These are phyloP conservation scores for Dendrolimus punctatus DNA, from an alignment of 1,140 invertebrate genomes.

Conservation along the genomic window DNA sequence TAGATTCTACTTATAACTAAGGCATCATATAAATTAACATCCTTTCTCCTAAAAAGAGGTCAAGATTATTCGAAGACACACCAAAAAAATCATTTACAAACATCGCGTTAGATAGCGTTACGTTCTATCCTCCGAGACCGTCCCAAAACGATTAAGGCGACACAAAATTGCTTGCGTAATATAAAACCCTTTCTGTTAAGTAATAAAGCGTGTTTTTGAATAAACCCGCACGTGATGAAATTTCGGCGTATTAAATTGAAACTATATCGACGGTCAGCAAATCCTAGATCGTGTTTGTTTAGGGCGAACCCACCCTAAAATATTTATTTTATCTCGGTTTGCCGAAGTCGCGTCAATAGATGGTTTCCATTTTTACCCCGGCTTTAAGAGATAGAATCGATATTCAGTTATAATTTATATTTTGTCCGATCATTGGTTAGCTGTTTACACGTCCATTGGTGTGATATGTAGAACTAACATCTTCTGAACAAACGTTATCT, in stretches of 20 bases:
- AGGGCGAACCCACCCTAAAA: constrained; percentile 67
- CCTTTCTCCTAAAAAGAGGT: constrained; percentile 4
- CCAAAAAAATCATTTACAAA: constrained; percentile 33
- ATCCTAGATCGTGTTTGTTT: constrained; percentile 64
- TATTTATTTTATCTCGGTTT: constrained; percentile 70
- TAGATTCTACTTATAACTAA: too few species aligned
- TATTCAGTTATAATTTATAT: constrained; percentile 61
- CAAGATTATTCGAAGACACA: constrained; percentile 13
- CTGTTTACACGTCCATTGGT: constrained; percentile 41
- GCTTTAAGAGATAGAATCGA: constrained; percentile 50
- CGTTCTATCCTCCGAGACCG: constrained; percentile 7
- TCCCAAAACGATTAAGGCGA: constrained; percentile 10
- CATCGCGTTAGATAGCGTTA: constrained; percentile 23
- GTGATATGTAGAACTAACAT: constrained; percentile 60
- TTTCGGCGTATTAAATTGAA: constrained; percentile 67
- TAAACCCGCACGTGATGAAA: constrained; percentile 46
- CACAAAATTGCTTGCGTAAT: constrained; percentile 6
- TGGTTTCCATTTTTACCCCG: constrained; percentile 60
- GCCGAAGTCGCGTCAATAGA: constrained; percentile 66
- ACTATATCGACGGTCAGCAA: constrained; percentile 68
- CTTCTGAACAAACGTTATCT: constrained; percentile 51
- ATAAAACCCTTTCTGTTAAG: constrained; percentile 10
- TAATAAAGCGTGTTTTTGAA: constrained; percentile 27
- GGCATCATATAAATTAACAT: constrained; percentile 7
- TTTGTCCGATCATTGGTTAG: constrained; percentile 26